Evolutionary conservation across 2,888 invertebrate species (phyloP), one percentile per base, ranked within the genome.

Genomic region (Callyntrura guangdongensis): DNA sequence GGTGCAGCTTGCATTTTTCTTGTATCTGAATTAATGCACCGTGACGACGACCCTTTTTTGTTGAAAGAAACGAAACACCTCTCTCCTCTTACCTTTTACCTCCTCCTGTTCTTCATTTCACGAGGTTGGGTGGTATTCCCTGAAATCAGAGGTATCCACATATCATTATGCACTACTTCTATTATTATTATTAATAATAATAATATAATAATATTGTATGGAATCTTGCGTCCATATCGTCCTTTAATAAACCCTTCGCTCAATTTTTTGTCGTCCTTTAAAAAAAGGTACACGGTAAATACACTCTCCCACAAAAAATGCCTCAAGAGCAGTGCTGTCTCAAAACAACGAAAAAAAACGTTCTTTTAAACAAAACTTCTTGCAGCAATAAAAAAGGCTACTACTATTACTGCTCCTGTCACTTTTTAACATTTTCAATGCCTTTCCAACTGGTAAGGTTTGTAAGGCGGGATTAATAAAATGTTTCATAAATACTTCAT

Each of bases 91-190:
- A 53, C 36, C 36, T 36, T 36, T 36, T 36, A 36, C 20, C 11
- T 69, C 45, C 17, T 69, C 22, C 45, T 17, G 36, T 36, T 36
- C 36, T 36, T 36, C 36, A 36, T 61, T 61, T 20, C 22, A 0
- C 8, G 14, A 4, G 2, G n/a, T 77, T 89, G 89, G 89, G 89
- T 89, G 89, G 89, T 89, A 89, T 89, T 89, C 89, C 89, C 84
- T 89, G 89, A 89, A 89, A 77, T 69, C 53, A 74, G 89, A 59
- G 59, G 72, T 6, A 69, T 8, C 0, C 2, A 36, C 14, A 20
- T 61, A 61, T 17, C 6, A 36, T 36, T 36, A 36, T n/a, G n/a
- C 53, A 67, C 14, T 36, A 67, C n/a, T 17, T 47, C n/a, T 67
- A 36, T 74, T 20, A 22, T 74, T 12, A 74, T 67, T 84, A 25